Base-by-base conservation (phyloP, 2,797 vertebrate species). In the Peromyscus attwateri region DNA sequence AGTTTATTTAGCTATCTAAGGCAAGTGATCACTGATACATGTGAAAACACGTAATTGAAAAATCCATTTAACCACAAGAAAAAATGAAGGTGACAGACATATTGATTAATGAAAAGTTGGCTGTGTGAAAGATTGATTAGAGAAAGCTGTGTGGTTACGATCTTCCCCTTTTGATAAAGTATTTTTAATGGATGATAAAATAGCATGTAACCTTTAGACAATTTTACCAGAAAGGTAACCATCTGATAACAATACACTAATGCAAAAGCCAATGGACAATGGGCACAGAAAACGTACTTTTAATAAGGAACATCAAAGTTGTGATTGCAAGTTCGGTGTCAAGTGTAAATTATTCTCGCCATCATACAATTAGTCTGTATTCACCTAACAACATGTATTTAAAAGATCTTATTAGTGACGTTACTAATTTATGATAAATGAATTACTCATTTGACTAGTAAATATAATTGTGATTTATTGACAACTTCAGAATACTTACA, bases 391-490 rank as follows among this genome's bases (percentile, higher is more conserved):
- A 46, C 52, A 66, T 79, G 9, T 89, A 9, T 76, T 97, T 37
- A 70, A 19, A 85, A 91, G 46, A 19, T 73, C 27, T 8, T 27
- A 1, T 92, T 68, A 34, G 1, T 73, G 10, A 70, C 92, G 80
- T 91, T 92, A 92, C 77, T 83, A 88, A 76, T 89, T 94, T 95
- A 31, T 81, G 89, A 94, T 49, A 96, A 94, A 93, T 13, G 6
- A 89, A 70, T 6, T 80, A 95, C 75, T 76, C 1, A 70, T 87
- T 80, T 95, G 52, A 70, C 37, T 89, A 55, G 34, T 40, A 95
- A 95, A 76, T 95, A 89, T 87, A 92, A 95, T 94, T 89, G 64
- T 66, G 73, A 83, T 82, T 92, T 91, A 40, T 40, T 95, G 68
- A 64, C 82, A 91, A 79, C 75, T 89, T 92, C 57, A 93, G 40